phyloP scores from a whole-genome alignment of 2,113 vertebrate genomes.

The Rattus norvegicus region DNA sequence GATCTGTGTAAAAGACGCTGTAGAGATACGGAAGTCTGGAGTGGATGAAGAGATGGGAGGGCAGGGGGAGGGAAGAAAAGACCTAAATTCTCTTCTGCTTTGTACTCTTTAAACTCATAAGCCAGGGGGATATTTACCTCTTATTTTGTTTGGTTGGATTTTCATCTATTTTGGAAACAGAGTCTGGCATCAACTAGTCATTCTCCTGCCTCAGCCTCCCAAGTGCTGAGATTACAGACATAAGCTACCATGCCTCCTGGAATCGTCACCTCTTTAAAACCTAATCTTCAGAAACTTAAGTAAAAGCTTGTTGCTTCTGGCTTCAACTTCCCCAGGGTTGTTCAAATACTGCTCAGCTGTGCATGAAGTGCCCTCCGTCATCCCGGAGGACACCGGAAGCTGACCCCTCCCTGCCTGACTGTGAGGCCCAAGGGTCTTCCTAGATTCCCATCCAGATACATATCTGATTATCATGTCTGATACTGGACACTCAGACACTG shows the following conservation, averaged over 20 bases:
- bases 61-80: neutral
- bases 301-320: neutral
- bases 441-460: neutral
- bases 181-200: neutral
- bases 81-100: neutral
- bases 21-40: neutral
- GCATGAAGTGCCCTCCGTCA: neutral
- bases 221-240: neutral
- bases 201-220: neutral
- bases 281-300: neutral
- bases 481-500: neutral
- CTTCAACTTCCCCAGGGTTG: neutral
- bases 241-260: neutral
- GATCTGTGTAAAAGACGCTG: neutral
- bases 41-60: no score
- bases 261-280: neutral
- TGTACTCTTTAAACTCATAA: no score
- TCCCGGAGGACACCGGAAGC: neutral
- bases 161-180: neutral
- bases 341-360: neutral
- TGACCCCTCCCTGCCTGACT: neutral
- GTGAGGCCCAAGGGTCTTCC: neutral
- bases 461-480: neutral
- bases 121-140: neutral
- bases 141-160: neutral